Evolutionary conservation across 2,113 vertebrate genomes (phyloP), one percentile per base, ranked within the genome.

Genomic region (Prietella phreatophila): DNA sequence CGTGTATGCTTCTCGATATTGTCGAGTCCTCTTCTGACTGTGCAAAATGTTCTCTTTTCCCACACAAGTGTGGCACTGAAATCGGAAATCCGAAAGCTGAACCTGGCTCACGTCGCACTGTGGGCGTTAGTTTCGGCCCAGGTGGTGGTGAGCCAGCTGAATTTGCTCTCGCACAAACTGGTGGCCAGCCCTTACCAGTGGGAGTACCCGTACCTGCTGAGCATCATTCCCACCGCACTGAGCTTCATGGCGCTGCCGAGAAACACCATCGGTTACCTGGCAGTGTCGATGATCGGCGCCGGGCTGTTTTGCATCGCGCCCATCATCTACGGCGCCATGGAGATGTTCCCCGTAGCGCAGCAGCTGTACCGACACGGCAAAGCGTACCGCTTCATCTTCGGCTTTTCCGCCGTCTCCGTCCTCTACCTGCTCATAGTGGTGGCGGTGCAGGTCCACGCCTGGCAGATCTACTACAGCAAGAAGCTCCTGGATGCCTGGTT

Each of bases 381-480:
- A 90, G 96, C 97, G 3, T 99, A 99, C 93, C 97, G 97, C 89
- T 98, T 98, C 94, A 97, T 98, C 91, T 97, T 98, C 0, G 97
- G 97, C 84, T 96, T 97, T 90, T 96, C 97, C 0, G 98, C 98
- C 0, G 97, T 99, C 79, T 95, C 97, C 0, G 95, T 99, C 89
- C 97, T 99, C 96, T 99, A 98, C 93, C 94, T 99, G 91, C 94
- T 98, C 81, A 94, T 99, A 85, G 94, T 98, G 61, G 93, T 98
- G 22, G 96, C 96, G 0, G 96, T 98, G 55, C 98, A 99, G 92
- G 96, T 99, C 81, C 98, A 99, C 1, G 97, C 92, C 92, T 99
- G 97, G 98, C 98, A 99, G 91, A 96, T 99, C 86, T 99, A 99
- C 94, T 99, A 99, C 93, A 99, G 97, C 94, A 99, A 99, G 95